Evolutionary conservation across 1,140 invertebrate species (phyloP).

Genomic region (Pteromalus puparum): DNA sequence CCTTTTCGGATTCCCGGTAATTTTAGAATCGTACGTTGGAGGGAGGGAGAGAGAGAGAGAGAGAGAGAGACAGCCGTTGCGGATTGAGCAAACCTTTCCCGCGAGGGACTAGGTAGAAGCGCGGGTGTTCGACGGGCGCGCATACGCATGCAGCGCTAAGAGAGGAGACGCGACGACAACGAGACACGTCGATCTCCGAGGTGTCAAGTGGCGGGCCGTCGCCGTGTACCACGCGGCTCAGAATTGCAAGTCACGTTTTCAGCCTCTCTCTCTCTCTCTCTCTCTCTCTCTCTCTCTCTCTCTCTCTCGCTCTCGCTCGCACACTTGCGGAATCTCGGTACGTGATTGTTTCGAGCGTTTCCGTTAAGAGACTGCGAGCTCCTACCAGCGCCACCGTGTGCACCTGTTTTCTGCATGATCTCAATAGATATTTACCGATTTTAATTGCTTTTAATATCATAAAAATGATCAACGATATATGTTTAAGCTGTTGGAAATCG

Average conservation of each 20-base stretch:
- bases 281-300: too few species aligned
- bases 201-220: conserved; percentile 18
- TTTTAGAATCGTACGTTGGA: not conserved
- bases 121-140: not conserved
- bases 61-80: not conserved
- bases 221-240: not conserved
- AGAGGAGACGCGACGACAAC: conserved; percentile 6
- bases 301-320: not conserved
- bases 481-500: too few species aligned
- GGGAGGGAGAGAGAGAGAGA: not conserved
- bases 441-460: not conserved
- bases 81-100: not conserved
- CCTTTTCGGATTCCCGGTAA: not conserved
- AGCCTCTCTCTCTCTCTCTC: conserved; percentile 25
- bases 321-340: conserved; percentile 57
- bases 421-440: not conserved
- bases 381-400: not conserved
- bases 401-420: not conserved
- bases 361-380: conserved; percentile 53
- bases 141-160: not conserved
- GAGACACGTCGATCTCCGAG: conserved; percentile 30
- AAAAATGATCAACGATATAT: too few species aligned
- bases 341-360: conserved; percentile 67
- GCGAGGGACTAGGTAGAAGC: not conserved
- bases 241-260: conserved; percentile 63